phyloP scores from a whole-genome alignment of 2,797 vertebrate genomes.

The Vireo griseus region DNA sequence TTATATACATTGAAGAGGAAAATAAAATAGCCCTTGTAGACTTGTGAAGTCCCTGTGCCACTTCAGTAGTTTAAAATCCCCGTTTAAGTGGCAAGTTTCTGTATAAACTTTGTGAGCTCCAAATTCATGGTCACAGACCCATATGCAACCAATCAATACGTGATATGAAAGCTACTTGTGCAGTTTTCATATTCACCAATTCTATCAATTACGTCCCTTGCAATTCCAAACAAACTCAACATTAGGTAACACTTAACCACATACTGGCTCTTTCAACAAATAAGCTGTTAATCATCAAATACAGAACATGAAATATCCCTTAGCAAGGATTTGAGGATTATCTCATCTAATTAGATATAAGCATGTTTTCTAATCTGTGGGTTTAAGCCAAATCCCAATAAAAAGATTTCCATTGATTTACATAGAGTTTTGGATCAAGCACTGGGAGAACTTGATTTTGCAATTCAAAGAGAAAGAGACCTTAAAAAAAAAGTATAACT shows the following conservation, averaged over 20 bases:
- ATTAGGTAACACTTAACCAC: neutral
- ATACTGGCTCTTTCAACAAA: neutral
- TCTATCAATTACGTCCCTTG: neutral
- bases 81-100: neutral
- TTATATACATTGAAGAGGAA: neutral
- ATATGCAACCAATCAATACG: neutral
- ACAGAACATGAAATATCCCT: conserved; percentile 7
- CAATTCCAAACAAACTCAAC: neutral
- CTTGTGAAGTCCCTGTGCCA: neutral
- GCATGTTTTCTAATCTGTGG: conserved; percentile 36
- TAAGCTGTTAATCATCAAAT: conserved; percentile 24
- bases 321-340: conserved; percentile 60
- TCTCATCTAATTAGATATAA: conserved; percentile 60
- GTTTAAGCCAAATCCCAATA: conserved; percentile 40
- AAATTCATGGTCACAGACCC: neutral
- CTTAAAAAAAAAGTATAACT: neutral
- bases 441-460: neutral
- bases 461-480: neutral
- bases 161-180: neutral
- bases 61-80: neutral
- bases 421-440: neutral
- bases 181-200: neutral
- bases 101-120: neutral
- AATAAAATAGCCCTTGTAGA: neutral
- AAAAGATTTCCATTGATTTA: conserved; percentile 46